Base-by-base conservation (phyloP, 2,113 vertebrate genomes). In the Ophiodon elongatus region DNA sequence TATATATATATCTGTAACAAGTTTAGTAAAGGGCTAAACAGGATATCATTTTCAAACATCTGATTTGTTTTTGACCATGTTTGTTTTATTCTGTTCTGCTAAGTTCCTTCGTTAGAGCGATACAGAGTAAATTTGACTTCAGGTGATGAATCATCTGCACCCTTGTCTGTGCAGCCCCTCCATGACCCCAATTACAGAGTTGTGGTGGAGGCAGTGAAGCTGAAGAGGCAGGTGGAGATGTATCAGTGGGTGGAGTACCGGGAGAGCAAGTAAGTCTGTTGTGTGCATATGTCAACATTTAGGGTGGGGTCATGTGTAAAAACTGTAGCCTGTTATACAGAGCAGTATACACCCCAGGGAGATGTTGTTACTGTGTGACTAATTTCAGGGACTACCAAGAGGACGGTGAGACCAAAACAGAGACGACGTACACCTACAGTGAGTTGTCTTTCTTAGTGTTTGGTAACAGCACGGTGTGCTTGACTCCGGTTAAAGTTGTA, bases 171-270 rank as follows among this genome's bases (percentile, higher is more conserved):
- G 64, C 69, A 99, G 98, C 97, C 97, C 50, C 94, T 99, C 45
- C 95, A 97, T 92, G 98, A 99, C 83, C 98, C 98, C 29, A 98
- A 98, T 95, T 99, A 99, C 60, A 96, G 94, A 14, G 94, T 99
- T 74, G 91, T 89, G 54, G 94, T 99, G 71, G 96, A 95, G 3
- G 97, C 97, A 0, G 98, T 97, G 94, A 99, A 99, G 81, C 93
- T 99, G 67, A 96, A 96, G 79, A 96, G 98, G 62, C 93, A 96
- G 0, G 98, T 99, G 91, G 98, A 99, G 93, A 99, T 99, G 98
- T 99, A 98, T 86, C 98, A 99, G 79, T 99, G 98, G 98, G 97
- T 99, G 69, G 98, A 99, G 75, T 93, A 96, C 23, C 95, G 92
- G 57, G 97, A 99, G 25, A 97, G 97, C 87, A 97, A 80, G 98